Evolutionary conservation across 2,797 vertebrate species (phyloP).

Genomic region (Microchirus variegatus): DNA sequence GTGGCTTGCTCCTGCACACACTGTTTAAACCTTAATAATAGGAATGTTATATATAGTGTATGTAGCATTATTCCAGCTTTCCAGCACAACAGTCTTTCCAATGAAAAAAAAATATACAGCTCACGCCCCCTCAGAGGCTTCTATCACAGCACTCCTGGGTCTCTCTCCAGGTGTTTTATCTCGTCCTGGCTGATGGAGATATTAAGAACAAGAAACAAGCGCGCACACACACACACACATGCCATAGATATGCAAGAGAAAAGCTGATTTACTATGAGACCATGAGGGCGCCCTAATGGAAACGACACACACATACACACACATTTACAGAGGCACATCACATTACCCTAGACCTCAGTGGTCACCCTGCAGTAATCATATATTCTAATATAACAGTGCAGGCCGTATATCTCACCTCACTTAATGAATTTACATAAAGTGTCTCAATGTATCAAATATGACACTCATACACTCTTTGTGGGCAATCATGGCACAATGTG

Average conservation of each 20-base stretch:
- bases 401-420: slow-evolving; percentile 32
- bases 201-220: slow-evolving; percentile 8
- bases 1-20: slow-evolving; percentile 11
- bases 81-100: too few relatives aligned
- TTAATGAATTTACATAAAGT: slow-evolving; percentile 46
- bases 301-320: slow-evolving; percentile 17
- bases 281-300: slow-evolving; percentile 27
- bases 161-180: slow-evolving; percentile 64
- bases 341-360: slow-evolving; percentile 19
- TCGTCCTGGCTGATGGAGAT: slow-evolving; percentile 56
- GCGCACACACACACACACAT: slow-evolving; percentile 24
- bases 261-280: slow-evolving; percentile 38
- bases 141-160: slow-evolving; percentile 52
- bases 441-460: slow-evolving; percentile 50
- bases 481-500: slow-evolving; percentile 36
- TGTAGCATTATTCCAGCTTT: too few relatives aligned
- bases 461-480: slow-evolving; percentile 21
- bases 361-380: slow-evolving; percentile 30
- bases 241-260: slow-evolving; percentile 32
- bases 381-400: slow-evolving; percentile 29
- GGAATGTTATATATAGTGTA: too few relatives aligned
- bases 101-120: slow-evolving; percentile 1
- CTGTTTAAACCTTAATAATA: too few relatives aligned
- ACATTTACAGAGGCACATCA: slow-evolving; percentile 21
- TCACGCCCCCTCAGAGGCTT: slow-evolving; percentile 43